A percentile compares a stretch with the other conserved stretches of the same genome.
Conservation (phyloP, 2,113 vertebrate genomes). For the Pelodiscus sinensis region DNA sequence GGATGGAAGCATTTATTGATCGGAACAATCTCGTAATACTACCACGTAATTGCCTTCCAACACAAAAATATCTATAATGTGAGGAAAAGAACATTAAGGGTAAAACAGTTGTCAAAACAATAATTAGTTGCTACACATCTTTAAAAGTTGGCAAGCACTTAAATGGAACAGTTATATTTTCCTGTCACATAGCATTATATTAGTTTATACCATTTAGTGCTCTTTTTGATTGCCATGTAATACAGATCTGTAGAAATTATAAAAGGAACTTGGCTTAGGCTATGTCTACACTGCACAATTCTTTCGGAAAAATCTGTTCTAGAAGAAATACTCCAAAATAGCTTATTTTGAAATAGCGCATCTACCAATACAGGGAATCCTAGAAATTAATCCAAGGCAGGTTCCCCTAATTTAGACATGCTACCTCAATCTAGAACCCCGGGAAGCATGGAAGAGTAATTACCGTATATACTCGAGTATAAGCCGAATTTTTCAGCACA, state of each 20-base stretch:
- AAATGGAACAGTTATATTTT: not conserved
- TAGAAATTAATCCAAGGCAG: no score
- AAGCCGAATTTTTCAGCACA: no score
- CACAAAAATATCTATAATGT: not conserved
- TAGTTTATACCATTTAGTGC: not conserved
- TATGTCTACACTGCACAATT: not conserved
- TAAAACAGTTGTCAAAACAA: not conserved
- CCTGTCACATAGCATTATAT: not conserved
- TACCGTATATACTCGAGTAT: no score
- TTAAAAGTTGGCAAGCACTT: not conserved
- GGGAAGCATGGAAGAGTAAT: no score
- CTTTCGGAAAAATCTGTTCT: no score
- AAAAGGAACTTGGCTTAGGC: not conserved
- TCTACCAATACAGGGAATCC: no score
- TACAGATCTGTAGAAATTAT: conserved; percentile 18
- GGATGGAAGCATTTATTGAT: not conserved
- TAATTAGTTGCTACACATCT: not conserved
- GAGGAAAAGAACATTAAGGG: not conserved
- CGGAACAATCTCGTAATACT: not conserved
- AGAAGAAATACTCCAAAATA: no score
- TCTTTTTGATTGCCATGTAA: not conserved
- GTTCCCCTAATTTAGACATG: no score
- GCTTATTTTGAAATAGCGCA: no score
- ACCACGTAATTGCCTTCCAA: not conserved
- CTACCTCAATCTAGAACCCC: no score